A percentile compares a stretch with the other conserved stretches of the same genome.
phyloP scores from a whole-genome alignment of 1,140 invertebrate species.

The Hylaeus volcanicus region DNA sequence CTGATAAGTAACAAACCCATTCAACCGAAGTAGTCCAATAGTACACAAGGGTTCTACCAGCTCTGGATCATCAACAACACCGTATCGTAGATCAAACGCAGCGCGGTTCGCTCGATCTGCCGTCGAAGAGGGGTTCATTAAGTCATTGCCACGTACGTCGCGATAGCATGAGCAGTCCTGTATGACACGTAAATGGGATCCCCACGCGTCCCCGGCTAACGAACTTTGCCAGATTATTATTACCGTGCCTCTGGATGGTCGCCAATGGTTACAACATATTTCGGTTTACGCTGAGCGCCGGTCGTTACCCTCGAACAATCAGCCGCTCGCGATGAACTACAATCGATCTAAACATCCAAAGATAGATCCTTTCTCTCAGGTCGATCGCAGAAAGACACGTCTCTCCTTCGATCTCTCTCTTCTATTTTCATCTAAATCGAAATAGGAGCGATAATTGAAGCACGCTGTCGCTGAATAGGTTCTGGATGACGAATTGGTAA shows the following conservation, averaged over 20 bases:
- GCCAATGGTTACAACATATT: slow-evolving; percentile 74
- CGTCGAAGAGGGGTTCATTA: slow-evolving; percentile 23
- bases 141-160: slow-evolving; percentile 40
- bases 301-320: slow-evolving; percentile 68
- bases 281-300: slow-evolving; percentile 62
- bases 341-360: slow-evolving; percentile 44
- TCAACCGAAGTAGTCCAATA: too few species aligned
- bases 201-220: slow-evolving; percentile 58
- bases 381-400: slow-evolving; percentile 16
- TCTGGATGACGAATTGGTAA: too few species aligned
- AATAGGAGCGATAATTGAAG: too few species aligned
- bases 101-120: neutral
- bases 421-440: neutral
- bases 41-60: too few species aligned
- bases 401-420: neutral
- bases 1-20: too few species aligned
- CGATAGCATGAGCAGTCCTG: slow-evolving; percentile 7
- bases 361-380: slow-evolving; percentile 37
- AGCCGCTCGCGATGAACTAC: slow-evolving; percentile 31
- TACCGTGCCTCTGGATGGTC: slow-evolving; percentile 64
- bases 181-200: slow-evolving; percentile 51
- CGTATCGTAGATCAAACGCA: too few species aligned
- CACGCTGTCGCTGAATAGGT: too few species aligned
- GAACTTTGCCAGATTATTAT: slow-evolving; percentile 72
- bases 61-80: too few species aligned